phyloP scores from a whole-genome alignment of 2,113 vertebrate genomes.

The Nyctibius bracteatus region DNA sequence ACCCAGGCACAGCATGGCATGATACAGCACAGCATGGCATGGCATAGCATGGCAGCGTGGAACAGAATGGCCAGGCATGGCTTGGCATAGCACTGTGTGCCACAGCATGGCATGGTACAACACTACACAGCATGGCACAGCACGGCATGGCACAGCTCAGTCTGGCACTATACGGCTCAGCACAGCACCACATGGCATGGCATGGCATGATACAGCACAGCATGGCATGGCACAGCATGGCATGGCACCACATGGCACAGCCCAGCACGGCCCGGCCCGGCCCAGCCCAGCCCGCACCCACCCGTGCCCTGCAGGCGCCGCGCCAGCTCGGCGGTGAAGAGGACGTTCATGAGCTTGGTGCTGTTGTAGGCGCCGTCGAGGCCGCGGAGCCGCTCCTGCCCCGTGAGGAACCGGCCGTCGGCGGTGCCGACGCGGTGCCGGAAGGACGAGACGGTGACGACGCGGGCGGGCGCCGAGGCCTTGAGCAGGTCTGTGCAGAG shows the following conservation, averaged over 20 bases:
- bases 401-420: slow-evolving; percentile 72
- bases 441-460: slow-evolving; percentile 80
- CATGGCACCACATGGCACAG: background rate
- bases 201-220: background rate
- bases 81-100: no score
- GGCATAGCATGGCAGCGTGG: accelerated
- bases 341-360: slow-evolving; percentile 85
- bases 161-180: no score
- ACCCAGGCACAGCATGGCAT: no score
- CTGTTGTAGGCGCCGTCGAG: slow-evolving; percentile 65
- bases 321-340: slow-evolving; percentile 82
- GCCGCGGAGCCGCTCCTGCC: background rate
- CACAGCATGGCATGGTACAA: no score
- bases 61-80: no score
- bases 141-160: no score
- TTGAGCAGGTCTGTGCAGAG: slow-evolving; percentile 74
- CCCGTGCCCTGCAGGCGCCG: slow-evolving; percentile 79
- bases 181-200: background rate
- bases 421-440: slow-evolving; percentile 70
- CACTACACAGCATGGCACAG: no score
- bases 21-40: no score
- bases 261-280: background rate
- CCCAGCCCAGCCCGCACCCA: background rate
- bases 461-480: slow-evolving; percentile 72
- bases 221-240: background rate